Evolutionary conservation across 2,113 vertebrate genomes (phyloP).

Genomic region (Micronycteris hirsuta): DNA sequence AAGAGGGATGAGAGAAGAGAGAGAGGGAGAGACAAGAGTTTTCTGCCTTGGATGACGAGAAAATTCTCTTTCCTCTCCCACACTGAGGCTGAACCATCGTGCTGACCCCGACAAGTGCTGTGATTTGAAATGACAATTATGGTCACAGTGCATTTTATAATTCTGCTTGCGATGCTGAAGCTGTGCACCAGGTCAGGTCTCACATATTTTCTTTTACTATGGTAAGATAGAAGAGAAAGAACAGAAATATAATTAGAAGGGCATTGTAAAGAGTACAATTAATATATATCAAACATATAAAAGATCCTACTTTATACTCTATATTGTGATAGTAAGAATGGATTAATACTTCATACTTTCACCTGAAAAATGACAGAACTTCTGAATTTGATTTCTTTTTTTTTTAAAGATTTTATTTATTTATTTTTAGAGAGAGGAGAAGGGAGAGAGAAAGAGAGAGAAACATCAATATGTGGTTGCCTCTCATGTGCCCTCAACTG

Average conservation of each 20-base stretch:
- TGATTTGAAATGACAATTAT: not conserved
- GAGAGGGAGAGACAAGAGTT: not conserved
- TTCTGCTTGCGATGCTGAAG: not conserved
- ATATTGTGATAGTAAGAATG: not conserved
- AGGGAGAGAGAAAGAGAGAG: too few species aligned
- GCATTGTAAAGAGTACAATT: not conserved
- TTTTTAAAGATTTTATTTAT: too few species aligned
- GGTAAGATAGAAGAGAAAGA: not conserved
- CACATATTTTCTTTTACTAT: not conserved
- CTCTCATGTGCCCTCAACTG: too few species aligned
- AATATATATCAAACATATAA: not conserved
- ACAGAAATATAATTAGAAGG: not conserved
- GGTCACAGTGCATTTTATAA: not conserved
- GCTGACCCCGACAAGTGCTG: not conserved
- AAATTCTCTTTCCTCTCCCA: not conserved
- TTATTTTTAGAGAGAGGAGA: too few species aligned
- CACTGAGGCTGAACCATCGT: not conserved
- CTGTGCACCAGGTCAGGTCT: not conserved
- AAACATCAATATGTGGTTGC: too few species aligned
- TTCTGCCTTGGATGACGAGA: not conserved
- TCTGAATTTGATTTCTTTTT: not conserved
- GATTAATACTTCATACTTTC: not conserved
- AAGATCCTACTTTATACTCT: not conserved
- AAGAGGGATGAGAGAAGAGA: not conserved
- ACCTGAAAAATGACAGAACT: not conserved